These are phyloP conservation scores for Pristionchus fissidentatus DNA, from an alignment of 2,888 invertebrate species.

Conservation along the genomic window DNA sequence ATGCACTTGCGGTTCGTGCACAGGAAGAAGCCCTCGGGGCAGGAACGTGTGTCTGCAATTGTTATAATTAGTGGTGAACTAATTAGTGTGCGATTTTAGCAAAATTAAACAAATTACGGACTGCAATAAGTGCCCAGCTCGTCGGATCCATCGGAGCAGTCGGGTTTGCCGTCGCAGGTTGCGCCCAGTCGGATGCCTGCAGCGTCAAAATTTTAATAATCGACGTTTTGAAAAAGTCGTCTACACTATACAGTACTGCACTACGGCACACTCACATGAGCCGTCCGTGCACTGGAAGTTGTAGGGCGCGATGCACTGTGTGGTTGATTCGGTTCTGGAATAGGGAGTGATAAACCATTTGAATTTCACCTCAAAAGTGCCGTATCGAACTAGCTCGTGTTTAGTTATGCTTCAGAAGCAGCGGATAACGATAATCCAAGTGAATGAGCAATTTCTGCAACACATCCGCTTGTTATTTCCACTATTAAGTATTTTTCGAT, in stretches of 20 bases:
- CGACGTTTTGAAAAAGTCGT: conserved; percentile 67
- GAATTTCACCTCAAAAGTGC: neutral
- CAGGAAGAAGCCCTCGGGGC: conserved; percentile 74
- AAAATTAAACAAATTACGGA: conserved; percentile 48
- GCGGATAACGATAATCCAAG: neutral
- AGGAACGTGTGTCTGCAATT: conserved; percentile 69
- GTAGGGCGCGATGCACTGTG: conserved; percentile 71
- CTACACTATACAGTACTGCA: neutral
- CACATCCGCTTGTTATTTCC: neutral
- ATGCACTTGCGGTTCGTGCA: conserved; percentile 82
- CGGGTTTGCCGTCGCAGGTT: conserved; percentile 86
- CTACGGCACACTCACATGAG: conserved; percentile 6
- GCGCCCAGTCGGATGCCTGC: conserved; percentile 88
- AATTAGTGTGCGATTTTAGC: neutral
- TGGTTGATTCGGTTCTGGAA: conserved; percentile 22
- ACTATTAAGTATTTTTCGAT: too few relatives aligned
- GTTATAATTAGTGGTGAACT: neutral
- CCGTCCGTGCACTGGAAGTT: conserved; percentile 67
- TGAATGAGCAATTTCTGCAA: neutral
- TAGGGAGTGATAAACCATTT: neutral
- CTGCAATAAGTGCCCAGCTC: conserved; percentile 85
- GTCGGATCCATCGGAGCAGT: conserved; percentile 94
- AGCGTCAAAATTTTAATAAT: conserved; percentile 77
- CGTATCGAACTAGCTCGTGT: too few relatives aligned
- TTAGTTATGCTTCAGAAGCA: neutral